A percentile compares a stretch with the other conserved stretches of the same genome.
These are phyloP conservation scores for Poeciliopsis gracilis DNA, from an alignment of 2,797 vertebrate genomes.

Conservation along the genomic window DNA sequence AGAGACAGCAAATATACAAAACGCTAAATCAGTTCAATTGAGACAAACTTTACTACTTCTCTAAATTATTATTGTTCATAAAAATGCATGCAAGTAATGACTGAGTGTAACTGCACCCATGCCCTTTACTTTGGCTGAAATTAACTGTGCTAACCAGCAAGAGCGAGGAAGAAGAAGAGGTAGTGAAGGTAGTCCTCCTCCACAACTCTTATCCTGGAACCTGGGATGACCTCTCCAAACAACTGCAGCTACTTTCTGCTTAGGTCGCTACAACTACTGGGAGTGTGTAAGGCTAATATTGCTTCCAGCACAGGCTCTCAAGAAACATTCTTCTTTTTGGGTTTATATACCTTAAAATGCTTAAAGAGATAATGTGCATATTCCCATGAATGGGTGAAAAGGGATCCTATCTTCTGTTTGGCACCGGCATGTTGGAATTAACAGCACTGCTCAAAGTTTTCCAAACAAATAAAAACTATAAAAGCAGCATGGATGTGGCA, in stretches of 20 bases:
- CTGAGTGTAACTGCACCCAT: neutral
- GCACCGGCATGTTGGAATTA: neutral
- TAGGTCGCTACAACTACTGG: neutral
- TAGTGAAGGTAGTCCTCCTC: neutral
- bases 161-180: conserved; percentile 3
- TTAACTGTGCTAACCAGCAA: neutral
- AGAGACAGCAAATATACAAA: conserved; percentile 28
- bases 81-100: neutral
- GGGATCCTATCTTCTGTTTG: neutral
- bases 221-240: neutral
- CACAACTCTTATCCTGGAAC: neutral
- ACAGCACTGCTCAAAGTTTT: neutral
- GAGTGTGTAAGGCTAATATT: neutral
- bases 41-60: neutral
- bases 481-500: neutral
- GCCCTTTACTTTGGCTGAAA: neutral
- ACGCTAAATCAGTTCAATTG: conserved; percentile 15
- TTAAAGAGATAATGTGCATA: neutral
- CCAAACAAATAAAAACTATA: neutral
- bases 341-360: neutral
- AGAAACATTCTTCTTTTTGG: neutral
- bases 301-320: neutral
- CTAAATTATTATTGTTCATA: neutral
- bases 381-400: neutral
- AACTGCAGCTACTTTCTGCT: neutral